A percentile compares a stretch with the other conserved stretches of the same genome.
These are phyloP conservation scores for Vireo altiloquus DNA, from an alignment of 2,113 vertebrate species.

Conservation along the genomic window DNA sequence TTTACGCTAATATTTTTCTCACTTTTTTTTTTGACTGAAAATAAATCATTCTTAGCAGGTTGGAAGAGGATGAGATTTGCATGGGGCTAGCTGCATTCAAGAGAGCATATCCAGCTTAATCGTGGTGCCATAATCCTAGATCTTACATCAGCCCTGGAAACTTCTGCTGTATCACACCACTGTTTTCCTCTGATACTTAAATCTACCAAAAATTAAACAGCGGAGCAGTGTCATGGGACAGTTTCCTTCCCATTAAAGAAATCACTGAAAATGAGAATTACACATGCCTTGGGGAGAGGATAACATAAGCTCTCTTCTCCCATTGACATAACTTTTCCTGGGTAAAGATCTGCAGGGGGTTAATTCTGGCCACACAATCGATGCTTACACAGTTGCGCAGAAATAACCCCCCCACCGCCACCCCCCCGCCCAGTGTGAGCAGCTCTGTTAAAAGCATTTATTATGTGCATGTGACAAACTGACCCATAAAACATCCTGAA, in stretches of 20 bases:
- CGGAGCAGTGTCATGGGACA: background rate
- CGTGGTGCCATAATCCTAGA: background rate
- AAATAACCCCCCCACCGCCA: background rate
- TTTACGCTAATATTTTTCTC: background rate
- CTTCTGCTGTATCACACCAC: background rate
- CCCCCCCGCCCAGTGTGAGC: background rate
- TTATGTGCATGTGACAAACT: background rate
- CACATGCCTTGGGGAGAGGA: background rate
- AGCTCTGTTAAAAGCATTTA: conserved; percentile 15
- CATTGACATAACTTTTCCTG: background rate
- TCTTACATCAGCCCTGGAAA: background rate
- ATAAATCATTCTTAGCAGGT: background rate
- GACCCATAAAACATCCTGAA: background rate
- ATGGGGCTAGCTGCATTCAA: background rate
- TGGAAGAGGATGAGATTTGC: background rate
- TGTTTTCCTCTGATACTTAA: background rate
- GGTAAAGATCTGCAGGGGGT: background rate
- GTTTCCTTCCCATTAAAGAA: background rate
- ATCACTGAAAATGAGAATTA: background rate
- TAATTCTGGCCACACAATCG: background rate
- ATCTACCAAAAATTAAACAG: background rate
- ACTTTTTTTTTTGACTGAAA: background rate
- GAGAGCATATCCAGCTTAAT: background rate
- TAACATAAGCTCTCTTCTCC: background rate
- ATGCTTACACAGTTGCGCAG: background rate